These are phyloP conservation scores for Lordiphosa clarofinis DNA, from an alignment of 1,140 invertebrate species.

Conservation along the genomic window DNA sequence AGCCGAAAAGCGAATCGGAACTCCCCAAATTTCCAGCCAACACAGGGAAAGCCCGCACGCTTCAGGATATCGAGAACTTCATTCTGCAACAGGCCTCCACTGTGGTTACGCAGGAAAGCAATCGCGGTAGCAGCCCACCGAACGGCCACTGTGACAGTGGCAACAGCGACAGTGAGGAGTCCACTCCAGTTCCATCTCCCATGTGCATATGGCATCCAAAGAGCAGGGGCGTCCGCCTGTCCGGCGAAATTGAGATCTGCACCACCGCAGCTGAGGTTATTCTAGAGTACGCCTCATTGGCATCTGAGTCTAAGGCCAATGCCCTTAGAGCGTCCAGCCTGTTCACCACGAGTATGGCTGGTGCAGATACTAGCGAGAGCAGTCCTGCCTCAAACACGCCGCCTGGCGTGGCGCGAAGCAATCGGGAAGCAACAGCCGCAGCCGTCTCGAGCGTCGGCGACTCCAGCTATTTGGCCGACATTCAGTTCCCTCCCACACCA, in stretches of 20 bases:
- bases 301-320: constrained; percentile 16
- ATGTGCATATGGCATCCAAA: constrained; percentile 65
- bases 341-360: background rate
- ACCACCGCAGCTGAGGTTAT: constrained; percentile 64
- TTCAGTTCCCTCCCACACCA: constrained; percentile 29
- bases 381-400: constrained; percentile 13
- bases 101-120: constrained; percentile 3
- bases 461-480: constrained; percentile 15
- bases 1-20: constrained; percentile 2
- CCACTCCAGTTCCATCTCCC: constrained; percentile 10
- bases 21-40: background rate
- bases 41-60: constrained; percentile 18
- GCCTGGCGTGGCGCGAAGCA: constrained; percentile 4
- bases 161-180: constrained; percentile 11
- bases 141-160: constrained; percentile 12
- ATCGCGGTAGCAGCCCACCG: background rate
- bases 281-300: constrained; percentile 60
- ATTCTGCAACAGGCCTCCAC: constrained; percentile 41
- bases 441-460: constrained; percentile 17
- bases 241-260: constrained; percentile 17
- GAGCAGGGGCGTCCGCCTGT: background rate
- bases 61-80: constrained; percentile 57
- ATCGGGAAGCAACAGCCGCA: constrained; percentile 3
- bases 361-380: constrained; percentile 9
- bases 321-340: background rate